Percentiles rank a stretch among this genome's conserved stretches.
These are phyloP conservation scores for Dipodomys ordii DNA, from an alignment of 2,113 vertebrate species.

Conservation along the genomic window DNA sequence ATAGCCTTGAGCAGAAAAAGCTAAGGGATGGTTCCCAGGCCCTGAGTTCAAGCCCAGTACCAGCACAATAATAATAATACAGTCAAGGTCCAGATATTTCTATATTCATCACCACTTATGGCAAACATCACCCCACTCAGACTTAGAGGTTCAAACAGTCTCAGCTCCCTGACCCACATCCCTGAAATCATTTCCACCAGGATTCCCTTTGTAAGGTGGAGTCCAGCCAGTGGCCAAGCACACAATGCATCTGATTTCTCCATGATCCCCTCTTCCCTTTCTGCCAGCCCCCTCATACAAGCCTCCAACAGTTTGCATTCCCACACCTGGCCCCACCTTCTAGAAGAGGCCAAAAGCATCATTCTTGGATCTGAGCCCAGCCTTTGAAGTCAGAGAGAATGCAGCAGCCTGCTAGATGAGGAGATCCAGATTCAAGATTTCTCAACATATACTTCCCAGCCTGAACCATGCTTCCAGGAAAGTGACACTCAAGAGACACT, in stretches of 20 bases:
- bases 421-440: conserved; percentile 81
- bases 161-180: conserved; percentile 66
- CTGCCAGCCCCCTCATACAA: conserved; percentile 44
- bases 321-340: conserved; percentile 77
- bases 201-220: conserved; percentile 66
- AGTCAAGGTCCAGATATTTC: conserved; percentile 54
- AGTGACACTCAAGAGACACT: conserved; percentile 74
- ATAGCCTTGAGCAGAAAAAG: too few relatives aligned
- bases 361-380: conserved; percentile 77
- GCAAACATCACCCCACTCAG: conserved; percentile 69
- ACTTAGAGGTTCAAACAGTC: conserved; percentile 68
- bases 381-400: conserved; percentile 79
- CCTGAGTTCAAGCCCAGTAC: too few relatives aligned
- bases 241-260: conserved; percentile 56
- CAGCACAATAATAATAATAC: neutral
- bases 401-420: conserved; percentile 74
- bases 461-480: conserved; percentile 70
- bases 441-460: conserved; percentile 70
- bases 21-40: too few relatives aligned
- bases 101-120: conserved; percentile 66
- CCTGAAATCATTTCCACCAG: conserved; percentile 70
- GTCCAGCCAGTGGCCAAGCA: conserved; percentile 28
- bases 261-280: conserved; percentile 54
- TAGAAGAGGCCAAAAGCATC: conserved; percentile 77
- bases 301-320: conserved; percentile 71